These are phyloP conservation scores for Tenthredo amoena DNA, from an alignment of 2,888 invertebrate species.

Conservation along the genomic window DNA sequence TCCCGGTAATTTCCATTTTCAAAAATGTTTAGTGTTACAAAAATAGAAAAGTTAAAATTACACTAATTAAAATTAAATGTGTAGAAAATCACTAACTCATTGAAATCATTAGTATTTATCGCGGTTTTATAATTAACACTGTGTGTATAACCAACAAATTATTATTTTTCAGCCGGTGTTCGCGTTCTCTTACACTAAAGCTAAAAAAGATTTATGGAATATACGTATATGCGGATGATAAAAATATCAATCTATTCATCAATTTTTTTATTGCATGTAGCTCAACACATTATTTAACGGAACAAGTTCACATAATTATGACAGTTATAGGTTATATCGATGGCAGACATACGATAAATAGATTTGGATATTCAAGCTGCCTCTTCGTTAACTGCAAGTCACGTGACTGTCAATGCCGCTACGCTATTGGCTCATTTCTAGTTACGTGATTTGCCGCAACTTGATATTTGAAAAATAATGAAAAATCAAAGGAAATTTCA, in stretches of 20 bases:
- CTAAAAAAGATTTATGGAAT: neutral
- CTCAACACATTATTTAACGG: neutral
- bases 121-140: neutral
- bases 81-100: neutral
- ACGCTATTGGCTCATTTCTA: neutral
- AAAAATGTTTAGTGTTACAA: neutral
- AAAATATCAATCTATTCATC: neutral
- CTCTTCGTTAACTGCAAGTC: neutral
- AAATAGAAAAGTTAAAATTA: neutral
- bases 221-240: neutral
- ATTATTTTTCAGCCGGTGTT: neutral
- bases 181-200: neutral
- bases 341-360: neutral
- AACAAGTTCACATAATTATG: neutral
- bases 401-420: neutral
- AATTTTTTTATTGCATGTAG: neutral
- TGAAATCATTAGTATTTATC: neutral
- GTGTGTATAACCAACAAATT: constrained; percentile 13
- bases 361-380: neutral
- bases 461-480: neutral
- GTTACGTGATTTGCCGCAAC: neutral
- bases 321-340: neutral
- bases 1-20: constrained; percentile 57
- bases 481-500: neutral
- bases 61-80: neutral